Evolutionary conservation across 2,888 invertebrate genomes (phyloP).

Genomic region (Clistopyga incitator): DNA sequence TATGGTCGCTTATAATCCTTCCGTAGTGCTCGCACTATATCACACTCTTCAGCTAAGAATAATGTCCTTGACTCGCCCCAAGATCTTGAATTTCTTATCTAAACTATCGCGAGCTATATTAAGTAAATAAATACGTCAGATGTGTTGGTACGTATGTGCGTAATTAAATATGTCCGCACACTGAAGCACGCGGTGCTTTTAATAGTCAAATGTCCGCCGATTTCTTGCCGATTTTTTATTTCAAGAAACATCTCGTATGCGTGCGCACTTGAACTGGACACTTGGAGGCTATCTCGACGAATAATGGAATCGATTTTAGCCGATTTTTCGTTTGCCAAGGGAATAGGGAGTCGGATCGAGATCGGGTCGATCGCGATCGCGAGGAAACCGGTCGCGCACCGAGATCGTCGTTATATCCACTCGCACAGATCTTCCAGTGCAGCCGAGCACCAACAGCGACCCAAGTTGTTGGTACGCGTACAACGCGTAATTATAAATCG

Average conservation of each 20-base stretch:
- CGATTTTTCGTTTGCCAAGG: constrained; percentile 43
- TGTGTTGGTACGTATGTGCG: constrained; percentile 2
- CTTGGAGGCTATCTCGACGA: constrained; percentile 64
- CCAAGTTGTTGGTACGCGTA: constrained; percentile 37
- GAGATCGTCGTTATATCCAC: constrained; percentile 35
- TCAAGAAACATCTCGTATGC: constrained; percentile 24
- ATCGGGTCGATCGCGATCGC: constrained; percentile 67
- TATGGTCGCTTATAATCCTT: constrained; percentile 8
- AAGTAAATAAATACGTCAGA: constrained; percentile 68
- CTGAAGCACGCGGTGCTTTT: constrained; percentile 36
- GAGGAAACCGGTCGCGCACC: constrained; percentile 72
- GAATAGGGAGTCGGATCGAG: constrained; percentile 31
- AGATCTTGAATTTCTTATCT: constrained; percentile 42
- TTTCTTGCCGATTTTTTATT: constrained; percentile 27
- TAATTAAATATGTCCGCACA: constrained; percentile 56
- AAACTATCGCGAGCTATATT: constrained; percentile 33
- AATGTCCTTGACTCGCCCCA: constrained; percentile 46
- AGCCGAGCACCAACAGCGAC: constrained; percentile 31
- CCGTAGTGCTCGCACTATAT: constrained; percentile 36
- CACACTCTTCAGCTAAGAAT: constrained; percentile 20
- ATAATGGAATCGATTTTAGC: constrained; percentile 68
- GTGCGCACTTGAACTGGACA: constrained; percentile 41
- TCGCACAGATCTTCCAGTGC: constrained; percentile 42
- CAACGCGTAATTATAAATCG: constrained; percentile 77
- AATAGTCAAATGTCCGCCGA: constrained; percentile 34